phyloP scores from a whole-genome alignment of 2,797 vertebrate genomes.

The Acanthurus tractus region DNA sequence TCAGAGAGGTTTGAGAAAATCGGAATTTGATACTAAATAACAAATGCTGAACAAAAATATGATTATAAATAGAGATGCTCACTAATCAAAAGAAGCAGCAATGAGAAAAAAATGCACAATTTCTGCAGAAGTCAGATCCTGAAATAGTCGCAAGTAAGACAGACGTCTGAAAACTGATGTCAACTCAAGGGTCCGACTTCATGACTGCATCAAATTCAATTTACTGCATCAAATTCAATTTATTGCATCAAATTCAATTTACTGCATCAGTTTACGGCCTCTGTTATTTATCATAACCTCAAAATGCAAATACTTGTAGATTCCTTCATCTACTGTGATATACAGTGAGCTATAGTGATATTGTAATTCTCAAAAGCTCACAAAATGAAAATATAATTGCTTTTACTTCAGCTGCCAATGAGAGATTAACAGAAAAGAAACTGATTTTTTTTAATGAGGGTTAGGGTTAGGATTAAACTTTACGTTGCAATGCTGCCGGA shows the following conservation, averaged over 20 bases:
- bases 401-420: neutral
- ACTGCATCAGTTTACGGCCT: neutral
- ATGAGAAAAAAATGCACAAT: neutral
- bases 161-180: neutral
- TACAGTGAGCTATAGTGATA: neutral
- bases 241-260: no score
- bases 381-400: neutral
- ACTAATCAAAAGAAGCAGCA: no score
- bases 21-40: no score
- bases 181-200: neutral
- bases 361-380: neutral
- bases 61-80: neutral
- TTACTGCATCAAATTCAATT: no score
- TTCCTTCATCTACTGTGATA: neutral
- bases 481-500: no score
- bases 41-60: no score
- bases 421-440: neutral
- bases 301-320: neutral
- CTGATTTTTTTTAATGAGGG: neutral
- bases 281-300: no score
- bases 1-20: no score
- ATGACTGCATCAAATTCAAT: no score
- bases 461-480: no score
- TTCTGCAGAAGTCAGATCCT: neutral
- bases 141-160: neutral